Base-by-base conservation (phyloP, 2,797 vertebrate genomes). In the Parambassis ranga region DNA sequence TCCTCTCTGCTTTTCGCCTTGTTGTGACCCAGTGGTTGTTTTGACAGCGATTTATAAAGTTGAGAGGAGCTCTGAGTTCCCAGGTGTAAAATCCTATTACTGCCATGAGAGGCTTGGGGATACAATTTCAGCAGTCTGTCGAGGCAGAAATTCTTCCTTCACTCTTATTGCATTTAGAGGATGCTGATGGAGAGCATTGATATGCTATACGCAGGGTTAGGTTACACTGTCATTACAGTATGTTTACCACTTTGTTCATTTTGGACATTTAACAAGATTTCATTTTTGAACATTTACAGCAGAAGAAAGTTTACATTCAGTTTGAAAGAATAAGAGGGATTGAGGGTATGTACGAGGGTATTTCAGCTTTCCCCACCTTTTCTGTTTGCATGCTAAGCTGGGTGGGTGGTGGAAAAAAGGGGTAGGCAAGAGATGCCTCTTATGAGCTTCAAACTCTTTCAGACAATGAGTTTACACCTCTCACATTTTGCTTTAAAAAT, bases 41-140 rank as follows among this genome's bases (percentile, higher is more conserved):
- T 85, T 89, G 86, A 88, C 87, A 84, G 82, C 65, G 36, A 77
- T 83, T 82, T 83, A 82, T 75, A 47, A 79, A 84, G 70, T 71
- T 55, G 67, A 81, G 81, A 75, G 56, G 53, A 80, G 79, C 67
- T 81, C 75, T 84, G 71, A 47, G 57, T 77, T 77, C 81, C 81
- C 81, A 82, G 79, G 84, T 86, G 89, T 86, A 78, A 83, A 83
- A 87, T 86, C 79, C 78, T 59, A 83, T 89, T 90, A 84, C 75
- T 68, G 71, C 75, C 71, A 74, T 44, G 56, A 78, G 65, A 79
- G 71, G 74, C 72, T 71, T 52, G 60, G 56, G 76, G 82, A 78
- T 69, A 66, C 61, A 47, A n/a, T 74, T 78, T 85, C 53, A 72
- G 65, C 67, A 75, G 51, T 71, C 59, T 83, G 65, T 84, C 65